Percentiles rank a stretch among this genome's conserved stretches.
These are phyloP conservation scores for Naja naja DNA, from an alignment of 2,113 vertebrate genomes.

Conservation along the genomic window DNA sequence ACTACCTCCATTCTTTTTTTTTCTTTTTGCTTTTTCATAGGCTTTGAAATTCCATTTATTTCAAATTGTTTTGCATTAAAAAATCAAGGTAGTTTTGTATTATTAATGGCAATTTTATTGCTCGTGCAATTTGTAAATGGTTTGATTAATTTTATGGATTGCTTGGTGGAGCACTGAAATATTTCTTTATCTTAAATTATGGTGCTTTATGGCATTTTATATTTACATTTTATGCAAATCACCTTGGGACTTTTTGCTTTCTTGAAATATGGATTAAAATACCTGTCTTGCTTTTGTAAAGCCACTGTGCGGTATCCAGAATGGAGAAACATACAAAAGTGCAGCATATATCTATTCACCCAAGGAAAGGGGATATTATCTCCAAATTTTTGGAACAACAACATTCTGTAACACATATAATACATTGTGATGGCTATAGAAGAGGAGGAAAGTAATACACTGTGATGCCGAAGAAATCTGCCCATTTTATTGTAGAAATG, in stretches of 20 bases:
- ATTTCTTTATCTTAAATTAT: background rate
- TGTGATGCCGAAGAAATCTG: background rate
- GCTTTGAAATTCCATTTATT: background rate
- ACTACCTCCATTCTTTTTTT: background rate
- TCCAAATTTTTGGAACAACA: background rate
- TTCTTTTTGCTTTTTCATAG: background rate
- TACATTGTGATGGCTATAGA: background rate
- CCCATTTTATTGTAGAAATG: background rate
- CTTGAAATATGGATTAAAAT: background rate
- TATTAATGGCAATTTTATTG: background rate
- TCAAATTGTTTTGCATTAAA: background rate
- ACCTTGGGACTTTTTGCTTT: background rate
- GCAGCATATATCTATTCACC: background rate
- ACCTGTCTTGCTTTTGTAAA: background rate
- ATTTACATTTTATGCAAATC: background rate
- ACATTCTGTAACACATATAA: background rate
- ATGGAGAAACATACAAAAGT: background rate
- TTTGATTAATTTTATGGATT: background rate
- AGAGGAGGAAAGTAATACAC: no score
- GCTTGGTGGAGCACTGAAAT: background rate
- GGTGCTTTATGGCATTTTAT: background rate
- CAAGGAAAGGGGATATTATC: background rate
- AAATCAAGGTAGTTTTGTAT: background rate
- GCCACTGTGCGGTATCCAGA: background rate
- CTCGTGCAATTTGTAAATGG: background rate